A percentile compares a stretch with the other conserved stretches of the same genome.
Evolutionary conservation across 2,888 invertebrate species (phyloP).

Genomic region (Axea sp.): DNA sequence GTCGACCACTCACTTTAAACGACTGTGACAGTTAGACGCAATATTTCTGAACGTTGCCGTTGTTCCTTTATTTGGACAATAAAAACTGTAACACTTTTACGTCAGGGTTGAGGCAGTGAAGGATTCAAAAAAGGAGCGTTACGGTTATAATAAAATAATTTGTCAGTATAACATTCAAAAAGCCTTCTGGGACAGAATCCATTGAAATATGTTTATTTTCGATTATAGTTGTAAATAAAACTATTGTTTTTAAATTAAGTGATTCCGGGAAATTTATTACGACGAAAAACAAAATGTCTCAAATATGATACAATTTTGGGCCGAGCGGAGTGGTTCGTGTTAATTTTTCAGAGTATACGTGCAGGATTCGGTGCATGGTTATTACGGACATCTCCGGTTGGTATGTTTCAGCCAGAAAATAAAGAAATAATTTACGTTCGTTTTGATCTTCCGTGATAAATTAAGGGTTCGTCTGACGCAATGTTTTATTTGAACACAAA

Average conservation of each 20-base stretch:
- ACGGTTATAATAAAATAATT: slow-evolving; percentile 44
- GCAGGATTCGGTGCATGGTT: too few relatives aligned
- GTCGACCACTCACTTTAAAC: background rate
- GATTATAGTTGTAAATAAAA: slow-evolving; percentile 53
- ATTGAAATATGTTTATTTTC: slow-evolving; percentile 42
- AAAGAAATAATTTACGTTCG: too few relatives aligned
- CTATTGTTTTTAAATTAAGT: slow-evolving; percentile 17
- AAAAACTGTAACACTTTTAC: slow-evolving; percentile 53
- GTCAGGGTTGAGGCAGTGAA: slow-evolving; percentile 36
- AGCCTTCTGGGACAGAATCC: slow-evolving; percentile 1
- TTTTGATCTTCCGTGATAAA: too few relatives aligned
- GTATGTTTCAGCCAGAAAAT: too few relatives aligned
- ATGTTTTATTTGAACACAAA: too few relatives aligned
- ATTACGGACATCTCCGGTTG: too few relatives aligned
- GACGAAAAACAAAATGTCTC: background rate
- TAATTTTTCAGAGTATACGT: too few relatives aligned
- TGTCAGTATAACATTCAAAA: slow-evolving; percentile 6
- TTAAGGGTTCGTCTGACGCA: too few relatives aligned
- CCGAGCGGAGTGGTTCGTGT: too few relatives aligned
- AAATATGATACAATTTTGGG: slow-evolving; percentile 35
- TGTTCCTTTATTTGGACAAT: slow-evolving; percentile 23
- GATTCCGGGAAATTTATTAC: slow-evolving; percentile 20
- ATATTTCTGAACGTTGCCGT: slow-evolving; percentile 44
- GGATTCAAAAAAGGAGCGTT: slow-evolving; percentile 24
- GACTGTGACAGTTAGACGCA: slow-evolving; percentile 51